Evolutionary conservation across 2,888 invertebrate species (phyloP).

Genomic region (Perizoma affinitatum): DNA sequence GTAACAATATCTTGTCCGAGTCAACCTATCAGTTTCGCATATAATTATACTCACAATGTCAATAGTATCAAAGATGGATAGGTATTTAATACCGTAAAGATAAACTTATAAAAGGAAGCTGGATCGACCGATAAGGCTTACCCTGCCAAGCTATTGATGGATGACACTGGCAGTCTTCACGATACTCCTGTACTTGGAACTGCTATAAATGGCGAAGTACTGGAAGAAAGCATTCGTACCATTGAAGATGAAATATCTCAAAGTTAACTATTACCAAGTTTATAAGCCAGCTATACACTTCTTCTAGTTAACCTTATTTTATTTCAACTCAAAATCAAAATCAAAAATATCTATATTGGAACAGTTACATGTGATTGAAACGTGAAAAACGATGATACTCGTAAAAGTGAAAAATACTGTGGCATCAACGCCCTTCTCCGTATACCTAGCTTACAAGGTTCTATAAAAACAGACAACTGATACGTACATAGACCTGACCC

Average conservation of each 20-base stretch:
- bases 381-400: too few relatives aligned
- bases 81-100: slow-evolving; percentile 34
- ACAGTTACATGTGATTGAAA: too few relatives aligned
- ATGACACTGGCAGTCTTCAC: slow-evolving; percentile 30
- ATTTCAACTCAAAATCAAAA: too few relatives aligned
- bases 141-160: slow-evolving; percentile 45
- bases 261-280: too few relatives aligned
- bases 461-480: too few relatives aligned
- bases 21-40: slow-evolving; percentile 9
- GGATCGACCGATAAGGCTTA: slow-evolving; percentile 48
- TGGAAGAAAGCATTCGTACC: slow-evolving; percentile 33
- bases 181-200: slow-evolving; percentile 17
- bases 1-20: neutral
- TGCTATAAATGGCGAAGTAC: slow-evolving; percentile 36
- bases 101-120: slow-evolving; percentile 41
- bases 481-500: too few relatives aligned
- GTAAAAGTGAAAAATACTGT: too few relatives aligned
- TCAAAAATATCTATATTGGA: too few relatives aligned
- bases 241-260: slow-evolving; percentile 14
- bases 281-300: too few relatives aligned
- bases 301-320: too few relatives aligned
- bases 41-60: slow-evolving; percentile 20
- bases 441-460: too few relatives aligned
- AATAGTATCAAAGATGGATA: slow-evolving; percentile 27
- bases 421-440: too few relatives aligned